Conservation (phyloP, 2,797 vertebrate genomes). For the Choloepus didactylus region DNA sequence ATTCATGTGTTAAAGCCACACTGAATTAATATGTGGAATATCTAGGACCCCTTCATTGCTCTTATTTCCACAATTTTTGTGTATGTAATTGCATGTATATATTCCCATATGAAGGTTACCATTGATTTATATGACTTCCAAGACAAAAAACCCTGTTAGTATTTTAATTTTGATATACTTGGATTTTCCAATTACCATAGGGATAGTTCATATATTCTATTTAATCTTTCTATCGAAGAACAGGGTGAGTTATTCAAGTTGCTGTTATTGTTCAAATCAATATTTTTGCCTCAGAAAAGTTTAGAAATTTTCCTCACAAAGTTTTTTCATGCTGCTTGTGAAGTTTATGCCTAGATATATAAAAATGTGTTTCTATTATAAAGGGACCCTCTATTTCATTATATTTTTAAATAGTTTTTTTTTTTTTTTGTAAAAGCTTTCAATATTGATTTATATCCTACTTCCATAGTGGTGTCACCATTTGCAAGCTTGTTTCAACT, state of each 20-base stretch:
- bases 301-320: background rate
- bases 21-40: background rate
- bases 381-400: background rate
- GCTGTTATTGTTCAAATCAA: background rate
- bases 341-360: background rate
- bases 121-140: background rate
- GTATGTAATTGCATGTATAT: background rate
- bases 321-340: background rate
- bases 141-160: background rate
- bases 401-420: background rate
- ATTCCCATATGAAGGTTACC: background rate
- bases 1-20: background rate
- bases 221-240: background rate
- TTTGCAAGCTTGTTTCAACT: background rate
- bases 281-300: background rate
- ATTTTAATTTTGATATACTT: background rate
- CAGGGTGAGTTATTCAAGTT: background rate
- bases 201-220: background rate
- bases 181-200: background rate
- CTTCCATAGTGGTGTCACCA: background rate
- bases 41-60: background rate
- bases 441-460: background rate
- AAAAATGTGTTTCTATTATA: background rate
- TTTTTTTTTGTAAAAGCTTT: background rate
- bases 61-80: background rate